Evolutionary conservation across 2,113 vertebrate genomes (phyloP), one percentile per base, ranked within the genome.

Genomic region (Chrysemys picta): DNA sequence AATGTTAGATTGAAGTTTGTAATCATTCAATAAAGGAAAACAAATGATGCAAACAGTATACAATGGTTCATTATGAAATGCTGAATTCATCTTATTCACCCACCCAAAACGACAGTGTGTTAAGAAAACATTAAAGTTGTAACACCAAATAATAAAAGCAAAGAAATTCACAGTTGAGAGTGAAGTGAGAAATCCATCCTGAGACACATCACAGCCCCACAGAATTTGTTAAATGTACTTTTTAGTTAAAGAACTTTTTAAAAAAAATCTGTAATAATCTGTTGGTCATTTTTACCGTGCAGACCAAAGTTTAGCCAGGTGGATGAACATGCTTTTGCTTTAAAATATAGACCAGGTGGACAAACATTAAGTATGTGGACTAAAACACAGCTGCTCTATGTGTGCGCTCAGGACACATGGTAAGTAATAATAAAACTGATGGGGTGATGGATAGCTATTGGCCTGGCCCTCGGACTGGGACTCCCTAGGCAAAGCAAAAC

Each of bases 11-110:
- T 96, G 95, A 93, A 92, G 86, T 97, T 97, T 95, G 90, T 97
- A 98, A 97, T 95, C 86, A 89, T 97, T 98, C 87, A 95, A 93
- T 96, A 97, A 97, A 97, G 97, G 95, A 98, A 98, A 98, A 98
- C 95, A 98, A 97, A 97, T 97, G 87, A 98, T 96, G 92, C 91
- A 96, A 97, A 98, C 85, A 80, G 80, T 93, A 80, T 96, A 92
- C 96, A 97, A 96, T 97, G 76, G 85, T 45, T 96, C 89, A 93
- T 94, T 97, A 94, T 96, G 89, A 97, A 91, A 93, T 47, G 56
- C 45, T 92, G 82, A 94, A 96, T 98, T 97, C 82, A 89, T 97
- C 93, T 96, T 87, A 80, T 69, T 95, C 62, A 95, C 81, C 57
- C 85, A 82, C 88, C 81, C 89, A 42, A 94, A 96, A 84, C 95